These are phyloP conservation scores for Apodemus agrarius DNA, from an alignment of 2,797 vertebrate genomes.

Conservation along the genomic window DNA sequence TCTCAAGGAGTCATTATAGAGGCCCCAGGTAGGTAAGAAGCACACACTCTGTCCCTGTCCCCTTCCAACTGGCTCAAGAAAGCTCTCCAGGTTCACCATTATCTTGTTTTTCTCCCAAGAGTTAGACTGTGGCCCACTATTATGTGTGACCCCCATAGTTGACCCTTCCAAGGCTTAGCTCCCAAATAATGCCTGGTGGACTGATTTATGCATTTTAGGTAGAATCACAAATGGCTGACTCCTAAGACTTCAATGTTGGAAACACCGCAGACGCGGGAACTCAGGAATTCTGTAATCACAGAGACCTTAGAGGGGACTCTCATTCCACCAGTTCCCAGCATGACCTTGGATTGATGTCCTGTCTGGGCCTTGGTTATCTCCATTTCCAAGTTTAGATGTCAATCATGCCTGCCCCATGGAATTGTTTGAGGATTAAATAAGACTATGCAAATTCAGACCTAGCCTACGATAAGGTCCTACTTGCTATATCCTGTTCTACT, in stretches of 20 bases:
- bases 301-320: neutral
- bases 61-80: neutral
- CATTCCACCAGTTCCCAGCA: neutral
- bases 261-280: neutral
- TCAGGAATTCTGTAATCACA: neutral
- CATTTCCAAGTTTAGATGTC: neutral
- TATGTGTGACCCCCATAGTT: neutral
- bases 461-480: neutral
- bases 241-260: neutral
- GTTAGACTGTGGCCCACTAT: neutral
- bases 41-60: neutral
- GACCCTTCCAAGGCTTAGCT: neutral
- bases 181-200: neutral
- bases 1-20: neutral
- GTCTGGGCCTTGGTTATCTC: neutral
- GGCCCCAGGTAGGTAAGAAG: neutral
- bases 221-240: neutral
- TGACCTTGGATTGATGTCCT: neutral
- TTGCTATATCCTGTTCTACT: neutral
- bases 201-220: accelerated
- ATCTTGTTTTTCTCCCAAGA: neutral
- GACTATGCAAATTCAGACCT: neutral
- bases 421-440: slow-evolving; percentile 4
- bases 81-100: neutral
- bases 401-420: neutral